Base-by-base conservation (phyloP, 2,113 vertebrate genomes). In the Arothron firmamentum region DNA sequence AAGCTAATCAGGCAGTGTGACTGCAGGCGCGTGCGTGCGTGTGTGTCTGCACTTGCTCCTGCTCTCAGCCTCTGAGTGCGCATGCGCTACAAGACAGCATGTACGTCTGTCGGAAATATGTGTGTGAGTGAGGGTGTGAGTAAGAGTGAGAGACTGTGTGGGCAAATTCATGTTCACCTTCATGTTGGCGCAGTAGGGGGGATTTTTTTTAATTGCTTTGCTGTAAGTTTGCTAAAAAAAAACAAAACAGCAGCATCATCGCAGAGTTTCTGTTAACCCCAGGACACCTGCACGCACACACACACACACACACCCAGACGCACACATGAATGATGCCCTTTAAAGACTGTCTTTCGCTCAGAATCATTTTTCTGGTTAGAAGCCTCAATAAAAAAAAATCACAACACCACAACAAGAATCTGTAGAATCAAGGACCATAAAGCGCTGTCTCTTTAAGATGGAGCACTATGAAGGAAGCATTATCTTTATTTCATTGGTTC, bases 1-100 rank as follows among this genome's bases (percentile, higher is more conserved):
- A 88, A 89, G 89, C 90, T 89, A 89, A 90, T 91, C 89, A 90
- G 85, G 81, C 83, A 72, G 85, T 86, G 87, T 88, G 88, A 83
- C 80, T 84, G 85, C 82, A 80, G 62, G 86, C 81, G 86, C 78
- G 83, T 86, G 89, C 81, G 65, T 62, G 64, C 71, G 82, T 70
- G 73, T 72, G 68, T 73, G 80, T 78, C 64, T 69, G 83, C 56
- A 74, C 62, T 58, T 52, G 79, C 60, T 51, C 71, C 77, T 56
- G 47, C 62, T 77, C 61, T 41, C 57, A 65, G 64, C 42, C 58
- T 15, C 62, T 14, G 62, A 81, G 53, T 83, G 87, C 88, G 89
- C 90, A 90, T 90, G 90, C 75, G 86, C 87, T 8, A 50, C 71
- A 58, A 88, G 84, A 77, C 84, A 77, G 90, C 87, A 81, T 87